Conservation (phyloP, 2,797 vertebrate genomes). For the Tamandua tetradactyla region DNA sequence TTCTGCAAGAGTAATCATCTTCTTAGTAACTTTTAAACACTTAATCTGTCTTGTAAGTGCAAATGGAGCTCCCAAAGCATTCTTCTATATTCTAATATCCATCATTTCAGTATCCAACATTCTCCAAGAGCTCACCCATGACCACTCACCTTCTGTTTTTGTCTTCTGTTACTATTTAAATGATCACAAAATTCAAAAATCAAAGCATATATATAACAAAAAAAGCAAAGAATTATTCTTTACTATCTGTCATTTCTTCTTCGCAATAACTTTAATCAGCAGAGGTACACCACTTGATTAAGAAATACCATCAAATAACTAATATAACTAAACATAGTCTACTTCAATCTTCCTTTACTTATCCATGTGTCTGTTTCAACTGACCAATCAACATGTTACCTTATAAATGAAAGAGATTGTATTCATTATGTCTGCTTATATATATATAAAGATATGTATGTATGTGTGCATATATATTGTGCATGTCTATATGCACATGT, state of each 20-base stretch:
- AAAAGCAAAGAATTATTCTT: background rate
- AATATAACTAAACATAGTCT: background rate
- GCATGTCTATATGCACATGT: background rate
- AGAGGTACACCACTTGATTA: background rate
- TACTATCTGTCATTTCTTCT: background rate
- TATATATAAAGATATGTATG: background rate
- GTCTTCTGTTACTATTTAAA: background rate
- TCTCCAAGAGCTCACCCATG: background rate
- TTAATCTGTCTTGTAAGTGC: background rate
- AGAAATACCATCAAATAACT: background rate
- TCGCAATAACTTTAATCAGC: background rate
- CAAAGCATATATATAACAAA: background rate
- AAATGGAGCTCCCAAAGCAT: background rate
- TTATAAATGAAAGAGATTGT: background rate
- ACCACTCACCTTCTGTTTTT: fast-evolving
- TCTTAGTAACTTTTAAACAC: background rate
- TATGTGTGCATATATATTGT: background rate
- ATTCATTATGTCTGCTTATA: background rate
- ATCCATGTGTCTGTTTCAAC: background rate
- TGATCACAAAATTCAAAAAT: background rate
- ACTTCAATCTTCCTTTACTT: slow-evolving; percentile 19
- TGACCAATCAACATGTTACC: background rate
- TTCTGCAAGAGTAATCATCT: background rate
- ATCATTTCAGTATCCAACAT: background rate
- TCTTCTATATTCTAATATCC: background rate